A percentile compares a stretch with the other conserved stretches of the same genome.
Conservation (phyloP, 2,797 vertebrate genomes). For the Lacerta bilineata region DNA sequence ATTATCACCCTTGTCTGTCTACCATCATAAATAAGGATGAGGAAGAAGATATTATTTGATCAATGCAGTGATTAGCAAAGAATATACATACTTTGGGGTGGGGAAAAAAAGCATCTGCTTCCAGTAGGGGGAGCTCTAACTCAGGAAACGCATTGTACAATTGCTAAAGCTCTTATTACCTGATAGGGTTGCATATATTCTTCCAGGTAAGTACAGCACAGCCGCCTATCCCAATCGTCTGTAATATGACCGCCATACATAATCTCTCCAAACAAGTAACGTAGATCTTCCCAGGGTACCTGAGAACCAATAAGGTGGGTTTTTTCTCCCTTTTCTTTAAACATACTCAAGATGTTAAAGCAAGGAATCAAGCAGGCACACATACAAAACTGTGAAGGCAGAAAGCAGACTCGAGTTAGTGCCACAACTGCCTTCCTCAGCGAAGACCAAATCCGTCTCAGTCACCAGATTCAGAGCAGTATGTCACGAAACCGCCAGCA, state of each 20-base stretch:
- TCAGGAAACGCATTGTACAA: constrained; percentile 81
- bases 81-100: background rate
- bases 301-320: constrained; percentile 50
- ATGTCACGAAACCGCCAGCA: background rate
- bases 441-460: background rate
- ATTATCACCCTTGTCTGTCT: background rate
- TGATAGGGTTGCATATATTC: constrained; percentile 88
- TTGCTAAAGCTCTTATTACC: constrained; percentile 51
- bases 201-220: constrained; percentile 85
- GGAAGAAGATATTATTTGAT: background rate
- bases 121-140: constrained; percentile 92
- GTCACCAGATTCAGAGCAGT: background rate
- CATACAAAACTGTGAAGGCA: background rate
- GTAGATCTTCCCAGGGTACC: constrained; percentile 85
- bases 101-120: constrained; percentile 2
- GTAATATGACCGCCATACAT: constrained; percentile 87
- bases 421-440: background rate
- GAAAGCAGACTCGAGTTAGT: background rate
- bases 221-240: constrained; percentile 85
- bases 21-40: constrained; percentile 11
- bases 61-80: background rate
- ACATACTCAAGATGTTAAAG: background rate
- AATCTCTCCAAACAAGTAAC: constrained; percentile 87
- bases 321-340: background rate
- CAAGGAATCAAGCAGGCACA: background rate